phyloP scores from a whole-genome alignment of 2,113 vertebrate species.

The Hippoglossus stenolepis region DNA sequence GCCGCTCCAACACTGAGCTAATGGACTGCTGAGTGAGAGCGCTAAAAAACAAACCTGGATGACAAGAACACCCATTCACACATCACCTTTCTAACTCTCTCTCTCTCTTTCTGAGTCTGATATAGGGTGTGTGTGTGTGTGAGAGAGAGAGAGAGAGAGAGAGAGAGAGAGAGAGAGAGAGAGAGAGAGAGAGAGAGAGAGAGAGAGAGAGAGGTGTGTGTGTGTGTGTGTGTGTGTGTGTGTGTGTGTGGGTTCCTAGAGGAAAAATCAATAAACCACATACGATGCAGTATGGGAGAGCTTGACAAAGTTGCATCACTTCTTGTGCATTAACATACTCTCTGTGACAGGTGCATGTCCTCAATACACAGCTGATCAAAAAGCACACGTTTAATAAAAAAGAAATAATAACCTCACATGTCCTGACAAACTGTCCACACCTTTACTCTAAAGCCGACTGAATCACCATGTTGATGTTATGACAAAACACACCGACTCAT shows the following conservation, averaged over 20 bases:
- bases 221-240: neutral
- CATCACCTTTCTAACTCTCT: conserved; percentile 57
- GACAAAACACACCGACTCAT: conserved; percentile 8
- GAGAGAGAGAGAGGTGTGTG: no score
- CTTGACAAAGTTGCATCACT: conserved; percentile 49
- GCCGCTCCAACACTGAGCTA: conserved; percentile 75
- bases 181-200: no score
- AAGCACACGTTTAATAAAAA: neutral
- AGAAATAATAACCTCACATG: neutral
- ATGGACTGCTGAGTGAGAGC: conserved; percentile 79
- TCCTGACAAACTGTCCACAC: conserved; percentile 29
- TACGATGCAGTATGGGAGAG: conserved; percentile 25
- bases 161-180: no score
- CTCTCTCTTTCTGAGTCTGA: conserved; percentile 32
- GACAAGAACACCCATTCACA: conserved; percentile 75
- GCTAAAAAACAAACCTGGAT: conserved; percentile 76
- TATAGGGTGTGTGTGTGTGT: conserved; percentile 27
- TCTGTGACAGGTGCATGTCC: conserved; percentile 16
- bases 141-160: no score
- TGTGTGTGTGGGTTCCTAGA: conserved; percentile 4
- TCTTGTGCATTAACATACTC: conserved; percentile 13
- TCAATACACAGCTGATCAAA: conserved; percentile 15
- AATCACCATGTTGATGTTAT: conserved; percentile 2
- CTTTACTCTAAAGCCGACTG: neutral
- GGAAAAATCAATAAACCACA: conserved; percentile 70